phyloP scores from a whole-genome alignment of 2,888 invertebrate genomes.

The Coronaproctus castanopsis region DNA sequence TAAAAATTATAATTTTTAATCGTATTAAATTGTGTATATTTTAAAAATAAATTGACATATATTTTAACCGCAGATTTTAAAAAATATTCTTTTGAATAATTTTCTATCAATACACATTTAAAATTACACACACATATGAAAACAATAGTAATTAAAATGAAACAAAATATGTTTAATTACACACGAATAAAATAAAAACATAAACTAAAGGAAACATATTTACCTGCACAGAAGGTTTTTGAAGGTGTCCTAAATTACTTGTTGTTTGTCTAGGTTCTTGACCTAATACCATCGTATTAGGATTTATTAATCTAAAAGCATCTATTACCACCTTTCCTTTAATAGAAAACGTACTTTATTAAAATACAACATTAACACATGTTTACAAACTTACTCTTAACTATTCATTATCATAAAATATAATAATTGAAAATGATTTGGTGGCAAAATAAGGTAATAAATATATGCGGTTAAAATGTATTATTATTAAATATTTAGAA shows the following conservation, averaged over 20 bases:
- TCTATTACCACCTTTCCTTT: conserved; percentile 85
- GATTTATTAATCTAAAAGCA: conserved; percentile 96
- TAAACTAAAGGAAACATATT: conserved; percentile 1
- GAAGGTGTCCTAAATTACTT: conserved; percentile 92
- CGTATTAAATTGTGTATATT: too few relatives aligned
- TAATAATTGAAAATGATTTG: too few relatives aligned
- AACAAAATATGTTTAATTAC: not conserved
- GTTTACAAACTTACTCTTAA: not conserved
- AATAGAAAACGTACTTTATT: conserved; percentile 12
- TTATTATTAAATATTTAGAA: too few relatives aligned
- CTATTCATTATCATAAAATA: not conserved
- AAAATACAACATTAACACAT: not conserved
- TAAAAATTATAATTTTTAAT: too few relatives aligned
- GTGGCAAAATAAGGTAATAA: too few relatives aligned
- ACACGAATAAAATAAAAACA: not conserved
- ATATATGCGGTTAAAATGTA: too few relatives aligned
- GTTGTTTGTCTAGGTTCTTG: conserved; percentile 98
- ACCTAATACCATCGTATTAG: conserved; percentile 95
- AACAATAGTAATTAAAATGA: not conserved
- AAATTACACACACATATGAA: not conserved
- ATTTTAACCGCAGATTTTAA: too few relatives aligned
- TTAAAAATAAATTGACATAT: too few relatives aligned
- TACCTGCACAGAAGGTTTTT: conserved; percentile 87
- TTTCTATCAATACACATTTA: too few relatives aligned
- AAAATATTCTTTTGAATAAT: too few relatives aligned